A percentile compares a stretch with the other conserved stretches of the same genome.
These are phyloP conservation scores for Hirtodrosophila confusa DNA, from an alignment of 2,888 invertebrate genomes.

Conservation along the genomic window DNA sequence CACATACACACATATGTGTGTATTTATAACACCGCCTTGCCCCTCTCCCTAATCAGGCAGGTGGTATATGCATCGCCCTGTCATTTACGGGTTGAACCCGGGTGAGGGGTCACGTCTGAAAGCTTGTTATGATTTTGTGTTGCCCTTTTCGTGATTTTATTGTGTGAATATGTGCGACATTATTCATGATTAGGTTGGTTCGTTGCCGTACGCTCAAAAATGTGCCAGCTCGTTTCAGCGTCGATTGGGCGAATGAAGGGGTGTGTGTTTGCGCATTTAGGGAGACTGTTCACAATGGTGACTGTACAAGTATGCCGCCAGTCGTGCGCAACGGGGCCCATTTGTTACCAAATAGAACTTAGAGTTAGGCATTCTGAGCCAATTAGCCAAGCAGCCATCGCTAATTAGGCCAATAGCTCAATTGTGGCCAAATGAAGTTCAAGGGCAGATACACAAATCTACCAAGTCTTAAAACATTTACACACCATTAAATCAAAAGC, in stretches of 20 bases:
- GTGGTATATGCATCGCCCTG: neutral
- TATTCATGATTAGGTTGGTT: constrained; percentile 73
- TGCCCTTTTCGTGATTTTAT: constrained; percentile 56
- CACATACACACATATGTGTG: constrained; percentile 6
- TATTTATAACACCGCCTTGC: neutral
- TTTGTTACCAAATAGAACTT: constrained; percentile 12
- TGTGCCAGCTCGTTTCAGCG: constrained; percentile 7
- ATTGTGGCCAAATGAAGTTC: constrained; percentile 62
- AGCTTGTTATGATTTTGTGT: constrained; percentile 71
- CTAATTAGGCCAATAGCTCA: constrained; percentile 76
- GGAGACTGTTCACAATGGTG: neutral
- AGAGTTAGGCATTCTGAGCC: constrained; percentile 16
- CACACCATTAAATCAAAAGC: constrained; percentile 79
- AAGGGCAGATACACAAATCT: constrained; percentile 22
- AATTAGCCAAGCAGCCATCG: constrained; percentile 37
- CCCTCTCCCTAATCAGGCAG: too few species aligned
- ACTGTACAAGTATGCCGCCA: constrained; percentile 16
- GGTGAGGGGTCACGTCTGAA: constrained; percentile 45
- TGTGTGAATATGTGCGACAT: constrained; percentile 75
- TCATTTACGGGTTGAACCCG: constrained; percentile 3
- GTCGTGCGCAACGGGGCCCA: constrained; percentile 34
- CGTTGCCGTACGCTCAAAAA: constrained; percentile 34
- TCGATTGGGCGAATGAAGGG: neutral
- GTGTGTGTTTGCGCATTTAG: neutral
- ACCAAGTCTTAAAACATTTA: constrained; percentile 64